Evolutionary conservation across 1,140 invertebrate genomes (phyloP), one percentile per base, ranked within the genome.

Genomic region (Neodiprion lecontei): DNA sequence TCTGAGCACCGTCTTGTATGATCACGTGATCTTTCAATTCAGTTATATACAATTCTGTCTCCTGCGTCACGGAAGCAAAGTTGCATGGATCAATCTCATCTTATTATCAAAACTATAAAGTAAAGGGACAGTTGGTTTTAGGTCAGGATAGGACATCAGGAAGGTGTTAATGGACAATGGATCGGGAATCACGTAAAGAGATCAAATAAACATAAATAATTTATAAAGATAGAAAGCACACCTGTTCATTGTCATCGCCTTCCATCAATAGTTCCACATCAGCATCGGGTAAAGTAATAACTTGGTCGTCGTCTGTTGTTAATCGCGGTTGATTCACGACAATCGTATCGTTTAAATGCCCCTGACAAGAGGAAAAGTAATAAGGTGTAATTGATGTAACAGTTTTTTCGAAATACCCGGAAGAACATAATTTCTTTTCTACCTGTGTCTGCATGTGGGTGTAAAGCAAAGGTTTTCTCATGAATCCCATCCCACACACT

Each of bases 381-480:
- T 40, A 0, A 48, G 9, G 53, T 65, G 28, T 70, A 61, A 72
- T 48, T 74, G 40, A 48, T 47, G 9, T 49, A 17, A 53, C 71
- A 74, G 2, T 7, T 28, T 1, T 8, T 70, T 67, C 21, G 1
- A 69, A 68, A 74, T 66, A 67, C 53, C 14, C 5, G 7, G 12
- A 76, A 69, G 10, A 11, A 21, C n/a, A 21, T 69, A 61, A 21
- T 28, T 4, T 11, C 7, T 65, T 72, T 72, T 47, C 84, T 78
- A 90, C 88, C 80, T 88, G 89, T 40, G 89, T 82, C 80, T 93
- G 91, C 92, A 95, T 95, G 78, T 96, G 95, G n/a, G 92, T 89
- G 77, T 94, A 93, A 0, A 96, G 88, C 66, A 94, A 88, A 14
- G 94, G 94, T 82, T 96, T 96, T 23, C 95, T 86, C 95, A 96